Evolutionary conservation across 1,140 invertebrate species (phyloP).

Genomic region (Dendroctonus ponderosae): DNA sequence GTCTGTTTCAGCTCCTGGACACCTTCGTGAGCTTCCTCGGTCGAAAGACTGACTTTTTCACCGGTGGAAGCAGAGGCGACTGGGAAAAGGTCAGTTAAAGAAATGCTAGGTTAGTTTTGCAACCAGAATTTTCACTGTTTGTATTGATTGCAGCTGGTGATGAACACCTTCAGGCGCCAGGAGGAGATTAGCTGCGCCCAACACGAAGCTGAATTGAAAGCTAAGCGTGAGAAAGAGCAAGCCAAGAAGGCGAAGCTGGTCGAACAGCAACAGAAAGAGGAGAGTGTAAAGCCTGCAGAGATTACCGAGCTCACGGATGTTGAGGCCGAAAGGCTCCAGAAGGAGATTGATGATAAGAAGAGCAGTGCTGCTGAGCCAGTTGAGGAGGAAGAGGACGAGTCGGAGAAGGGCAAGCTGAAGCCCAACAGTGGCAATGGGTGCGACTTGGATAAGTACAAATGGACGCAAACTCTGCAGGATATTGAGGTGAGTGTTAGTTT

Average conservation of each 20-base stretch:
- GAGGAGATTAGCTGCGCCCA: slow-evolving; percentile 66
- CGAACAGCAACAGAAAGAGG: slow-evolving; percentile 58
- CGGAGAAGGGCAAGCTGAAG: slow-evolving; percentile 79
- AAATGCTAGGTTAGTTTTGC: background rate
- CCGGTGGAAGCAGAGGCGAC: slow-evolving; percentile 74
- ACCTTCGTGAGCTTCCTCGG: slow-evolving; percentile 90
- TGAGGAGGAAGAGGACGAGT: slow-evolving; percentile 77
- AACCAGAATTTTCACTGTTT: slow-evolving; percentile 4
- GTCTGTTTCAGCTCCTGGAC: slow-evolving; percentile 74
- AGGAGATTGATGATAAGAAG: slow-evolving; percentile 68
- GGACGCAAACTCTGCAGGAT: slow-evolving; percentile 96
- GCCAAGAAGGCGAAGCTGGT: slow-evolving; percentile 62
- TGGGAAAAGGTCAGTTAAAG: slow-evolving; percentile 69
- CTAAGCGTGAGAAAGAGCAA: slow-evolving; percentile 63
- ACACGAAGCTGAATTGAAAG: slow-evolving; percentile 61
- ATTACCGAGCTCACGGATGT: slow-evolving; percentile 91
- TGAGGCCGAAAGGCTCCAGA: slow-evolving; percentile 82
- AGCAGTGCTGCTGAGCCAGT: slow-evolving; percentile 49
- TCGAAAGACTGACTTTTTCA: slow-evolving; percentile 95
- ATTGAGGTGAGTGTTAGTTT: slow-evolving; percentile 75
- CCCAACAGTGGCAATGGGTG: slow-evolving; percentile 96
- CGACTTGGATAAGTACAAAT: slow-evolving; percentile 90
- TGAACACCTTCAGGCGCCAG: slow-evolving; percentile 78
- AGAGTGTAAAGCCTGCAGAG: slow-evolving; percentile 53
- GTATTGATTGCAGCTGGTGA: slow-evolving; percentile 63